Base-by-base conservation (phyloP, 2,888 invertebrate genomes). In the Aspidiotus rigidus region DNA sequence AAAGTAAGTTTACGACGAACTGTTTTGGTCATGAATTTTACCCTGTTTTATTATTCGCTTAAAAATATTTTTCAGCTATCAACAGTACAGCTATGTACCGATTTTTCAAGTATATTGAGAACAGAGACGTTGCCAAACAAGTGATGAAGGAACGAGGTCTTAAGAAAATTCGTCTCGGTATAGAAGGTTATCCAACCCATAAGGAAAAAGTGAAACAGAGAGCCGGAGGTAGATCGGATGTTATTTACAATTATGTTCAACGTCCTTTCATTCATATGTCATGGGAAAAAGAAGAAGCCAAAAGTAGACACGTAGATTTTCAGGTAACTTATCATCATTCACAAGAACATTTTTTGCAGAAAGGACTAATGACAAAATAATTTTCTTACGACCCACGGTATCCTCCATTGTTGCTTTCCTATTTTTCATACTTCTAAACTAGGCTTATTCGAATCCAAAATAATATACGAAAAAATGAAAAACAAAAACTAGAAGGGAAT, bases 241-340 rank as follows among this genome's bases (percentile, higher is more conserved):
- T 98, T 2, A 97, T 99, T 73, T 99, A 99, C 81, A 99, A 98
- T 80, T 99, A 99, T 79, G 98, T 99, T 0, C 99, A 99, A 78
- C 83, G 99, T 0, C 99, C 99, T 0, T 99, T 99, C 79, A 92
- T 99, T 67, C 95, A 97, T 77, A 94, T 95, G 91, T 95, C 95
- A 0, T 99, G 99, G 99, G 99, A 99, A 78, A 99, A 99, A 76
- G 99, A 99, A 77, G 99, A 99, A 76, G 98, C 97, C 0, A 96
- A 97, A 77, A 95, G 94, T 76, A 86, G 99, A 0, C 99, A 99
- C 77, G 99, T 99, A 0, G 99, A 99, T 79, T 99, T 98, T 77
- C 79, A 79, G 76, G 79, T 79, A 72, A 72, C 72, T 62, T 49
- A 3, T 1, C n/a, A 28, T 28, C 28, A 28, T 28, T 28, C 5